Conservation (phyloP, 2,888 invertebrate species). For the Ennomos erosarius region DNA sequence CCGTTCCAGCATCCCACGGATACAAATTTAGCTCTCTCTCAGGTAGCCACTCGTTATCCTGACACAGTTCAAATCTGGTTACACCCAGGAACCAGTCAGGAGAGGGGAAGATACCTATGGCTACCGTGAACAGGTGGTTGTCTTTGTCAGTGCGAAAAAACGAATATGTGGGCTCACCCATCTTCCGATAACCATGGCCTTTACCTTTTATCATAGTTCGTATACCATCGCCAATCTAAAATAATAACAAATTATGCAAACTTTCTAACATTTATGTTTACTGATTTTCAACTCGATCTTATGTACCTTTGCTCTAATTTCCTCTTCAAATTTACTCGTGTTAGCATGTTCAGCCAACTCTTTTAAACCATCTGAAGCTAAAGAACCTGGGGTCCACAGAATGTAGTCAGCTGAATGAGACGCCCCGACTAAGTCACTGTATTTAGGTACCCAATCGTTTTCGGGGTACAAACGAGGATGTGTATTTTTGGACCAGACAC, state of each 20-base stretch:
- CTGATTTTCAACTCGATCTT: neutral
- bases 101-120: slow-evolving; percentile 76
- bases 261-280: too few species aligned
- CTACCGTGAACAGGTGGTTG: slow-evolving; percentile 69
- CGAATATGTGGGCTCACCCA: slow-evolving; percentile 68
- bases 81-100: slow-evolving; percentile 99
- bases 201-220: slow-evolving; percentile 76
- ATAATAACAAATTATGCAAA: neutral
- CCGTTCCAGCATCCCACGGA: slow-evolving; percentile 98
- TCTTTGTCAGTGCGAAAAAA: slow-evolving; percentile 69
- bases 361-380: slow-evolving; percentile 67
- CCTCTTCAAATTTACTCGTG: slow-evolving; percentile 66
- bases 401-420: slow-evolving; percentile 67
- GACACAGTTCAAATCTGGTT: slow-evolving; percentile 94
- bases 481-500: slow-evolving; percentile 76
- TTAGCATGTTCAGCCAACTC: slow-evolving; percentile 74
- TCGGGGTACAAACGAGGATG: slow-evolving; percentile 72
- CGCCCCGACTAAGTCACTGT: slow-evolving; percentile 73
- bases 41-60: slow-evolving; percentile 94
- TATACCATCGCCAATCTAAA: slow-evolving; percentile 70
- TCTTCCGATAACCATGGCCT: slow-evolving; percentile 73
- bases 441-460: slow-evolving; percentile 73
- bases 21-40: slow-evolving; percentile 93
- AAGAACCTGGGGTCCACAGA: slow-evolving; percentile 68
- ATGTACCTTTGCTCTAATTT: slow-evolving; percentile 70